Evolutionary conservation across 2,113 vertebrate species (phyloP).

Genomic region (Festucalex cinctus): DNA sequence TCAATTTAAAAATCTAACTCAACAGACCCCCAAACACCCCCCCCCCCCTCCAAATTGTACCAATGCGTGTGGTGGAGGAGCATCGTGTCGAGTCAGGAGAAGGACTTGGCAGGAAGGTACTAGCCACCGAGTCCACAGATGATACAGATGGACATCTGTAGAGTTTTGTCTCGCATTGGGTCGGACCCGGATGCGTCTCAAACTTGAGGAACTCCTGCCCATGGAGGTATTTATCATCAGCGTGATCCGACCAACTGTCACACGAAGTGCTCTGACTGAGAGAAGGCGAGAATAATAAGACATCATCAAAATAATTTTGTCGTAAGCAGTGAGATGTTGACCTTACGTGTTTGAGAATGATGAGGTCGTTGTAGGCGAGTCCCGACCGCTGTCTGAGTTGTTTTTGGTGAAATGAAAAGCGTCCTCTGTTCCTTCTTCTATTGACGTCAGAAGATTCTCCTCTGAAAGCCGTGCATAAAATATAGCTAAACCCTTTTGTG

Average conservation of each 20-base stretch:
- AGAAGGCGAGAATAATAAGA: neutral
- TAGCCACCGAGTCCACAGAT: slow-evolving; percentile 64
- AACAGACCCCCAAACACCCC: too few species aligned
- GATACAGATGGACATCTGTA: slow-evolving; percentile 53
- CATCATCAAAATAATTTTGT: neutral
- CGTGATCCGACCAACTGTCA: slow-evolving; percentile 65
- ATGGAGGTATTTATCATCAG: slow-evolving; percentile 31
- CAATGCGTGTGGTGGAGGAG: slow-evolving; percentile 71
- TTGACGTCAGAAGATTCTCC: slow-evolving; percentile 68
- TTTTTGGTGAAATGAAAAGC: slow-evolving; percentile 20
- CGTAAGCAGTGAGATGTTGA: neutral
- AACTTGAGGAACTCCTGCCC: slow-evolving; percentile 15
- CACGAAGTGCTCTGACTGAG: slow-evolving; percentile 57
- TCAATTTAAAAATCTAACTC: too few species aligned
- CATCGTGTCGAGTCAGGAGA: slow-evolving; percentile 57
- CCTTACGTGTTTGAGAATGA: slow-evolving; percentile 45
- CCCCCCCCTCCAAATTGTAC: too few species aligned
- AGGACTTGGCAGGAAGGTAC: slow-evolving; percentile 69
- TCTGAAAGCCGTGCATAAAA: slow-evolving; percentile 42
- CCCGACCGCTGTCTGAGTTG: slow-evolving; percentile 71
- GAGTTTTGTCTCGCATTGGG: slow-evolving; percentile 16
- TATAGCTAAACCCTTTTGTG: neutral
- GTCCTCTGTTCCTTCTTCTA: slow-evolving; percentile 53
- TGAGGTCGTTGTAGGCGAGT: slow-evolving; percentile 54
- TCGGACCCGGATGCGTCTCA: slow-evolving; percentile 1